Base-by-base conservation (phyloP, 2,797 vertebrate genomes). In the Molossus molossus region DNA sequence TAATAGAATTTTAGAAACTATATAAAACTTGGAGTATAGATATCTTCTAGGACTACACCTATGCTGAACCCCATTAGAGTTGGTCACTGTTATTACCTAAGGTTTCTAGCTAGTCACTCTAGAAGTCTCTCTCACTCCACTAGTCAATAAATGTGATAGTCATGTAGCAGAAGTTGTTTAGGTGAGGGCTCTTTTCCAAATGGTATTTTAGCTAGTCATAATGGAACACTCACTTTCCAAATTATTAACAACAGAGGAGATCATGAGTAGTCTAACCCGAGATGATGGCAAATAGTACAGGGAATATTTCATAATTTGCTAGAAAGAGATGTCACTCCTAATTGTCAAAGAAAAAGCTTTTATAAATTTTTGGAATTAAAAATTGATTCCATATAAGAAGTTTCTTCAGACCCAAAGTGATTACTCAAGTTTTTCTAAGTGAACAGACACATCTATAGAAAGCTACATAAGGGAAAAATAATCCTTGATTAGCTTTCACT, bases 351-450 rank as follows among this genome's bases (percentile, higher is more conserved):
- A 90, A 65, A 83, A 21, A 40, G 7, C 40, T 84, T 92, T 84
- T 75, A 23, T 40, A 72, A 45, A 60, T 76, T 89, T 94, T 93
- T 55, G 85, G 27, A 88, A 77, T 81, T 80, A 67, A 76, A 93
- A 85, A 67, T 48, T 77, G 18, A 37, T 80, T 50, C 27, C 62
- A 87, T 67, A 76, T 17, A 57, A 82, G 57, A 76, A 73, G n/a
- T 12, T 76, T 33, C 67, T 75, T 86, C 53, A 25, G 13, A 40
- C 4, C 23, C n/a, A 58, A 8, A 65, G 29, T 8, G 9, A 57
- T 76, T 6, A 21, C 29, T 92, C 23, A 67, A 7, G 45, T 50
- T 82, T 60, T 69, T 40, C 75, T 60, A 93, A 40, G 11, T 12
- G n/a, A 17, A 25, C 60, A 65, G 20, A 87, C 20, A n/a, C 9